Conservation (phyloP, 64 coral and sea anemone genomes). For the Astreopora myriophthalma region DNA sequence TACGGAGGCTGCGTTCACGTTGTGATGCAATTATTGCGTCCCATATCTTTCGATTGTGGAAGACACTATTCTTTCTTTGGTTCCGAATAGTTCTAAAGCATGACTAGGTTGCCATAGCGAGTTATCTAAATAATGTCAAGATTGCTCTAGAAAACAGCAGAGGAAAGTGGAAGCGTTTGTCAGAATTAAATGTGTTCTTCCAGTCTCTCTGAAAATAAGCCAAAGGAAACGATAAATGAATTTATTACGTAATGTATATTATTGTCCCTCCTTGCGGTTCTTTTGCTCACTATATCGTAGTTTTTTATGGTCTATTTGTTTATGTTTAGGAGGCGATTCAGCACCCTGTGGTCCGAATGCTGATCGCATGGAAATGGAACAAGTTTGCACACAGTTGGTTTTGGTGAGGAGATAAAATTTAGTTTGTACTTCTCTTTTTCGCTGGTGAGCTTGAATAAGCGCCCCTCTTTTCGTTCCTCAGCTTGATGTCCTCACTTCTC, state of each 20-base stretch:
- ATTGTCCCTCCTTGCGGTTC: no score
- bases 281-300: no score
- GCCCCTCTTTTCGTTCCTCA: no score
- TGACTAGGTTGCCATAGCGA: not conserved
- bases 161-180: no score
- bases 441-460: not conserved
- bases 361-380: slow-evolving; percentile 78
- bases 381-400: slow-evolving; percentile 80
- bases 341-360: slow-evolving; percentile 88
- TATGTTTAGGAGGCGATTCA: slow-evolving; percentile 76
- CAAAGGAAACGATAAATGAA: no score
- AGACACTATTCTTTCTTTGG: no score
- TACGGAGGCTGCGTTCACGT: not conserved
- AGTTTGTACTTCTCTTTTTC: not conserved
- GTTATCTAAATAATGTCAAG: not conserved
- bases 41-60: not conserved
- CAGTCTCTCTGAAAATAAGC: no score
- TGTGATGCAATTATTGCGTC: not conserved
- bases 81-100: not conserved
- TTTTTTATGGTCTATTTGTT: no score
- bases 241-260: no score
- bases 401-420: not conserved
- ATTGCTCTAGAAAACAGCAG: no score
- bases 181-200: no score
- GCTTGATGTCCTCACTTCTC: not conserved